Evolutionary conservation across 2,797 vertebrate genomes (phyloP).

Genomic region (Pelochelys cantorii): DNA sequence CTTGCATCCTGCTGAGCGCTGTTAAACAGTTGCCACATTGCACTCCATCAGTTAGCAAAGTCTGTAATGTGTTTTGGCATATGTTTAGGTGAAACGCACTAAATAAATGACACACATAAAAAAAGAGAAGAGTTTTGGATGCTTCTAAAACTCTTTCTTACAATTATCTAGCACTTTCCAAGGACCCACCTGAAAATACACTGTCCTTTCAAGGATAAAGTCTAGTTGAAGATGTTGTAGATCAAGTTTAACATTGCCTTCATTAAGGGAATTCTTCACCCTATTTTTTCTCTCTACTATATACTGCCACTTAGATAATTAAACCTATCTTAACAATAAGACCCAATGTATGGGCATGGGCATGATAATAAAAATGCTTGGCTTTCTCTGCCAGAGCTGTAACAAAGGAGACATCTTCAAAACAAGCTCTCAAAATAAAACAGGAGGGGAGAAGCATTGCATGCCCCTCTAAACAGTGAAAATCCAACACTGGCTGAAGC

Average conservation of each 20-base stretch:
- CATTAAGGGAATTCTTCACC: not conserved
- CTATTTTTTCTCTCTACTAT: not conserved
- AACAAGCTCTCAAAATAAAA: not conserved
- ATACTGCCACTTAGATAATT: not conserved
- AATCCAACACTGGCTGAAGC: not conserved
- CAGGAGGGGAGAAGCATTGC: not conserved
- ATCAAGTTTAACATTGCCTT: not conserved
- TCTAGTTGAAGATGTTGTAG: slow-evolving; percentile 12
- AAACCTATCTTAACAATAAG: not conserved
- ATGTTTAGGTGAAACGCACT: slow-evolving; percentile 49
- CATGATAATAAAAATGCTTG: not conserved
- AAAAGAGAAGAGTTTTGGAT: slow-evolving; percentile 10
- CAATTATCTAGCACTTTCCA: not conserved
- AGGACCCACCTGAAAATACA: not conserved
- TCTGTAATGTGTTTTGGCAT: slow-evolving; percentile 64
- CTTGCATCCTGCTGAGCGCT: slow-evolving; percentile 31
- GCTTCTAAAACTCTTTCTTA: slow-evolving; percentile 30
- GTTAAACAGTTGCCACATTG: slow-evolving; percentile 54
- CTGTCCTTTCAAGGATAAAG: not conserved
- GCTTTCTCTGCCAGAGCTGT: not conserved
- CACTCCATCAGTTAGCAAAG: slow-evolving; percentile 37
- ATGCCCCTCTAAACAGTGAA: not conserved
- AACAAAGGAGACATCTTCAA: not conserved
- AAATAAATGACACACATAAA: slow-evolving; percentile 44
- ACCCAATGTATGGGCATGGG: not conserved